Conservation (phyloP, 1,140 invertebrate genomes). For the Leguminivora glycinivorella region DNA sequence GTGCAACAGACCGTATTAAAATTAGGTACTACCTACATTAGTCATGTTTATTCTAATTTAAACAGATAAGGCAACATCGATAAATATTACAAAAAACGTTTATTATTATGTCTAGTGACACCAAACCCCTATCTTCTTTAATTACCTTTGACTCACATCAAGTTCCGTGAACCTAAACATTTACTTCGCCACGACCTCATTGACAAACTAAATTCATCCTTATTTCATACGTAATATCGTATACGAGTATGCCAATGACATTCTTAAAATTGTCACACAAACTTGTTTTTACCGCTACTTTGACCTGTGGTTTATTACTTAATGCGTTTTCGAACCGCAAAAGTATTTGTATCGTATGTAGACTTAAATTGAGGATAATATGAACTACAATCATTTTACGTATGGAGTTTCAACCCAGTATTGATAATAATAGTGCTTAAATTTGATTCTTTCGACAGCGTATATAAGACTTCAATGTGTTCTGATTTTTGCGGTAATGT, state of each 20-base stretch:
- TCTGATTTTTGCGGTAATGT: background rate
- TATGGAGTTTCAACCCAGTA: background rate
- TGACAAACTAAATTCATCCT: background rate
- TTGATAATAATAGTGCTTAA: background rate
- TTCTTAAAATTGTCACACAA: background rate
- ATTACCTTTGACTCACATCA: background rate
- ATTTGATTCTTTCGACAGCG: background rate
- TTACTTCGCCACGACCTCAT: background rate
- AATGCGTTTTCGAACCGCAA: constrained; percentile 4
- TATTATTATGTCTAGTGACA: background rate
- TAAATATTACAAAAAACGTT: no score
- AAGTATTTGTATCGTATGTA: background rate
- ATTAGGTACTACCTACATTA: no score
- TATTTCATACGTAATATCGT: background rate
- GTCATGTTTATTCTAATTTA: no score
- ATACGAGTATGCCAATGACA: background rate
- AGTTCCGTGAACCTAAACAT: constrained; percentile 5
- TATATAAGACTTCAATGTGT: background rate
- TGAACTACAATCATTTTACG: background rate
- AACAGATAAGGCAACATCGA: no score
- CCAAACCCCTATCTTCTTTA: background rate
- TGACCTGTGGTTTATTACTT: background rate
- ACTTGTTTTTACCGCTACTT: constrained; percentile 10
- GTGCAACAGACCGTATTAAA: no score
- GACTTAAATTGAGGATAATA: background rate